A percentile compares a stretch with the other conserved stretches of the same genome.
These are phyloP conservation scores for Gopherus flavomarginatus DNA, from an alignment of 2,113 vertebrate genomes.

Conservation along the genomic window DNA sequence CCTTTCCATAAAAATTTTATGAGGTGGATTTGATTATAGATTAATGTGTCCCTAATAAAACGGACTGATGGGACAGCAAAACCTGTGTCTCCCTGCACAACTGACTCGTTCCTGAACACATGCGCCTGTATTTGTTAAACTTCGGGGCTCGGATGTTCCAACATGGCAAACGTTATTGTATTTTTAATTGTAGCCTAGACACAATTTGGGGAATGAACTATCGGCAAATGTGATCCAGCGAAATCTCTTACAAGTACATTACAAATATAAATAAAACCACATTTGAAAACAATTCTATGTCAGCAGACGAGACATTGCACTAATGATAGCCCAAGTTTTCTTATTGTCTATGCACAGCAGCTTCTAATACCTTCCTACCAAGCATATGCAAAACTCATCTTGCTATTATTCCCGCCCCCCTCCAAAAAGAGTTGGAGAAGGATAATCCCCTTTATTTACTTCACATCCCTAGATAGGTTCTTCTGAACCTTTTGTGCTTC, in stretches of 20 bases:
- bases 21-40: conserved; percentile 99
- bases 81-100: conserved; percentile 61
- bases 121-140: neutral
- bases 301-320: neutral
- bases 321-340: neutral
- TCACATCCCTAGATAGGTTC: conserved; percentile 44
- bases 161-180: neutral
- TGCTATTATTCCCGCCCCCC: neutral
- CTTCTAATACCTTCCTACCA: neutral
- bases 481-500: neutral
- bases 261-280: neutral
- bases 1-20: conserved; percentile 99
- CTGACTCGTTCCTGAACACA: conserved; percentile 53
- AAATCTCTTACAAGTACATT: neutral
- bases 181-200: accelerated
- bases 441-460: neutral
- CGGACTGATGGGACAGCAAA: conserved; percentile 82
- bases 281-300: neutral
- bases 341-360: neutral
- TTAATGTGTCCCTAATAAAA: conserved; percentile 97
- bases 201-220: neutral
- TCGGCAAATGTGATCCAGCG: neutral
- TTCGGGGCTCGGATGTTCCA: neutral
- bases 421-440: neutral
- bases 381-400: neutral